phyloP scores from a whole-genome alignment of 1,140 invertebrate genomes.

The Nomia melanderi region DNA sequence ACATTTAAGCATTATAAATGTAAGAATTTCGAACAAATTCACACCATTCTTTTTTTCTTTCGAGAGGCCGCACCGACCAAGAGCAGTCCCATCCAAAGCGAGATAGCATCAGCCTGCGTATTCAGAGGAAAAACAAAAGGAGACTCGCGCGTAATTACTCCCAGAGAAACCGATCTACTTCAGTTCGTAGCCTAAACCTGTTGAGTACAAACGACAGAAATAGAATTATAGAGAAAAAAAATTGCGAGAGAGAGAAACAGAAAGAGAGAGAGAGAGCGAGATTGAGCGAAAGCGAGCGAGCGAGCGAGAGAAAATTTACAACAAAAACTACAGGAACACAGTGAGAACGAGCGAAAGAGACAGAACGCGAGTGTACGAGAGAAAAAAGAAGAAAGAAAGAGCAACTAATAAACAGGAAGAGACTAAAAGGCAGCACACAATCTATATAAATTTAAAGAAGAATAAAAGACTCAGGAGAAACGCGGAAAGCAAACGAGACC shows the following conservation, averaged over 20 bases:
- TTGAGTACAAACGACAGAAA: constrained; percentile 76
- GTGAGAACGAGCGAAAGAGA: constrained; percentile 1
- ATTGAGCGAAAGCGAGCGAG: constrained; percentile 8
- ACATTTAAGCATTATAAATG: constrained; percentile 41
- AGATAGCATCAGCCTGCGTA: constrained; percentile 30
- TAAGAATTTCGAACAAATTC: constrained; percentile 33
- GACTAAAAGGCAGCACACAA: no score
- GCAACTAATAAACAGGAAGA: no score
- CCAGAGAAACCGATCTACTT: constrained; percentile 78
- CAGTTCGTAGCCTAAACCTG: constrained; percentile 81
- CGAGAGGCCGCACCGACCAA: constrained; percentile 21
- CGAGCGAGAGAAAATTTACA: no score
- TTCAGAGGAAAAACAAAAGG: constrained; percentile 18
- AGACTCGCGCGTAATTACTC: constrained; percentile 57
- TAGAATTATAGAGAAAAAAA: constrained; percentile 57
- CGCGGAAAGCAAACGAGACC: no score
- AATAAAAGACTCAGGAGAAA: no score
- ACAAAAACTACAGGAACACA: no score
- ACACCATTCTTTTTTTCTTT: background rate
- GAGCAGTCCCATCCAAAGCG: constrained; percentile 42
- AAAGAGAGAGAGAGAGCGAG: constrained; percentile 14
- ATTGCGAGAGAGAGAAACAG: constrained; percentile 4
- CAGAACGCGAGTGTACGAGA: background rate
- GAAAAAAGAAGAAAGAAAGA: background rate
- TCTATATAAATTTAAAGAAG: no score